Conservation (phyloP, 2,888 invertebrate genomes). For the Epicampocera succincta region DNA sequence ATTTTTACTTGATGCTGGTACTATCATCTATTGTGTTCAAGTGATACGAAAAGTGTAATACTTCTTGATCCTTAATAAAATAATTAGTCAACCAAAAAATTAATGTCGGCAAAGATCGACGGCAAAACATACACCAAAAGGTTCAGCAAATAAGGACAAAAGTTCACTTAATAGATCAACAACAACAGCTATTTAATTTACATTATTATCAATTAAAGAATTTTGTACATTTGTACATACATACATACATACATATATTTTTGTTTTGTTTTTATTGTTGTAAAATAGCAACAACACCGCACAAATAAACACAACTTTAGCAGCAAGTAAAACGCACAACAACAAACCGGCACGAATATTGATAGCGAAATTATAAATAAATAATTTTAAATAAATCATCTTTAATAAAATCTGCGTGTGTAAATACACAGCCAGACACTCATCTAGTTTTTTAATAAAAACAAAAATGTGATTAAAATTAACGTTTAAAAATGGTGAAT, state of each 20-base stretch:
- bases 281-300: conserved; percentile 24
- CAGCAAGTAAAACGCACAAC: neutral
- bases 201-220: conserved; percentile 57
- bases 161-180: conserved; percentile 75
- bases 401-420: neutral
- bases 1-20: neutral
- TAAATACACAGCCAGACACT: neutral
- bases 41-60: conserved; percentile 53
- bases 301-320: conserved; percentile 3
- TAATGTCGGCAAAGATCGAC: conserved; percentile 80
- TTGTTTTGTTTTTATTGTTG: conserved; percentile 6
- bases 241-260: too few species aligned
- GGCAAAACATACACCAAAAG: conserved; percentile 55
- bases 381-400: conserved; percentile 39
- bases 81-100: conserved; percentile 80
- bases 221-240: neutral
- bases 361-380: conserved; percentile 45
- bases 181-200: conserved; percentile 63
- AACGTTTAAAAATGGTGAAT: neutral
- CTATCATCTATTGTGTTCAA: conserved; percentile 37
- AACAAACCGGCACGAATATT: neutral
- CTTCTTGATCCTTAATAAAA: conserved; percentile 79
- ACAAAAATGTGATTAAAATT: neutral
- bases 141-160: conserved; percentile 76
- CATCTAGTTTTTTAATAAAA: neutral